Conservation (phyloP, 2,888 invertebrate genomes). For the Ischnura elegans region DNA sequence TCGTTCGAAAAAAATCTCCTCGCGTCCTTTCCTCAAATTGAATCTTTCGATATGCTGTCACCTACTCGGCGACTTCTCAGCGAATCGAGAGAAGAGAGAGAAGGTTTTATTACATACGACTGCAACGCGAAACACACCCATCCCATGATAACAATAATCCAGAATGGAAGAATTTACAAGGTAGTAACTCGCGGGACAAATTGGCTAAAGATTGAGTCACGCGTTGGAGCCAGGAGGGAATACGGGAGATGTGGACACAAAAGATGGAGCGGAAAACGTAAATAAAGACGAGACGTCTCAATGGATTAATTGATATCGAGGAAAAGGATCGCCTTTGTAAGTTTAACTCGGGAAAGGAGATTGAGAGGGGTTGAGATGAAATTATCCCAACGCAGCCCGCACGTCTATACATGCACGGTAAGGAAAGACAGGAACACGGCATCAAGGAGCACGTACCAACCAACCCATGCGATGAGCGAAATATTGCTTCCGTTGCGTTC, state of each 20-base stretch:
- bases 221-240: not conserved
- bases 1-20: not conserved
- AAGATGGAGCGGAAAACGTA: not conserved
- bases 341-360: not conserved
- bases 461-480: not conserved
- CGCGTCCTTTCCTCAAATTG: not conserved
- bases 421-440: not conserved
- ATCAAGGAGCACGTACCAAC: not conserved
- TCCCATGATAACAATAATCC: not conserved
- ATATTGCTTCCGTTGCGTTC: not conserved
- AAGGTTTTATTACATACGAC: not conserved
- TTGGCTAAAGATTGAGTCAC: not conserved
- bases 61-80: not conserved
- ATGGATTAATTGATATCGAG: constrained; percentile 1
- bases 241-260: not conserved
- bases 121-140: not conserved
- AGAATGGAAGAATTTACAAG: not conserved
- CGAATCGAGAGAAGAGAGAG: not conserved
- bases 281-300: not conserved
- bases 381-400: not conserved
- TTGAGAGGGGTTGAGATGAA: not conserved
- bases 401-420: not conserved
- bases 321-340: not conserved
- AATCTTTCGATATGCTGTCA: not conserved
- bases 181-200: not conserved